Evolutionary conservation across 2,888 invertebrate genomes (phyloP).

Genomic region (Meteorus cinctellus): DNA sequence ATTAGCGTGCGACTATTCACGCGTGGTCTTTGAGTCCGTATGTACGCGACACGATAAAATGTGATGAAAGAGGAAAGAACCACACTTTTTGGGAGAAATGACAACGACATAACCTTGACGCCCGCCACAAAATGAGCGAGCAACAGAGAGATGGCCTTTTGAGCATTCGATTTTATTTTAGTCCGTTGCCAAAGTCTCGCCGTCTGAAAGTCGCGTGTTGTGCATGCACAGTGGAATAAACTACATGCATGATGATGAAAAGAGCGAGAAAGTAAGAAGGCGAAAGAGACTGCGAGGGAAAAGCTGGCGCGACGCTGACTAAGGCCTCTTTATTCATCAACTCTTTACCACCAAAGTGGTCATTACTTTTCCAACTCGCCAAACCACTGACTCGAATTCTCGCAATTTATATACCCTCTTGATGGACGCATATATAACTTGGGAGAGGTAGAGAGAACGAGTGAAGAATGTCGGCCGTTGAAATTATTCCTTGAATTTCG

Average conservation of each 20-base stretch:
- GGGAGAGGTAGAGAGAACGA: not conserved
- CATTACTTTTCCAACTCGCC: conserved; percentile 31
- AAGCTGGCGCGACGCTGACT: conserved; percentile 22
- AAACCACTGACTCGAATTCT: conserved; percentile 32
- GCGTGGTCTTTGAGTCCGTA: not conserved
- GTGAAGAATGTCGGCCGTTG: not conserved
- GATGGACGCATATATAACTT: conserved; percentile 12
- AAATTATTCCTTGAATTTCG: conserved; percentile 14
- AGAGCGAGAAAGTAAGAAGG: conserved; percentile 8
- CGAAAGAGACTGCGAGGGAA: conserved; percentile 14
- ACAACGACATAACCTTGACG: conserved; percentile 22
- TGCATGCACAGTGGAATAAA: conserved; percentile 14
- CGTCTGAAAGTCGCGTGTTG: conserved; percentile 33
- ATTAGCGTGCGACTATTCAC: not conserved
- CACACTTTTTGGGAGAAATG: not conserved
- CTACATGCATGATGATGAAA: conserved; percentile 18
- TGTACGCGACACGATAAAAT: not conserved
- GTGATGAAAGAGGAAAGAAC: not conserved
- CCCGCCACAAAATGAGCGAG: conserved; percentile 4
- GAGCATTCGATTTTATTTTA: conserved; percentile 25
- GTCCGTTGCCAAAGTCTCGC: conserved; percentile 37
- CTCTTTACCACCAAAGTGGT: conserved; percentile 24
- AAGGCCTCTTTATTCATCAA: conserved; percentile 35
- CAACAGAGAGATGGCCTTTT: not conserved
- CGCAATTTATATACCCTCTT: conserved; percentile 27